These are phyloP conservation scores for Hiodon tergisus DNA, from an alignment of 2,113 vertebrate genomes.

Conservation along the genomic window DNA sequence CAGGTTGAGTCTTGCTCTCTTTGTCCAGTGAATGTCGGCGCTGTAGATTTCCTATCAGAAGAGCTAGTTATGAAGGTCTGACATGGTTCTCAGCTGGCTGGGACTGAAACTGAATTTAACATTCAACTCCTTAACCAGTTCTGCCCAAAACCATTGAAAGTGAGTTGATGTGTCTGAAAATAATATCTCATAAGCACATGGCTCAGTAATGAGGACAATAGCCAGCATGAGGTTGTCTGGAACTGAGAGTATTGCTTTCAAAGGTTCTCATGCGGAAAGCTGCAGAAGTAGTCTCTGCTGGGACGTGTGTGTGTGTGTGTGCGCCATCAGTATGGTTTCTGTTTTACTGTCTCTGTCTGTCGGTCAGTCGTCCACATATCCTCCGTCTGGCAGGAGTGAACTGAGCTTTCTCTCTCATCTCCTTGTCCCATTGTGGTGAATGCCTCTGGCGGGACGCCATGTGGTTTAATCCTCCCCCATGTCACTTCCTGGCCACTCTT, in stretches of 20 bases:
- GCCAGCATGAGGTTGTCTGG: background rate
- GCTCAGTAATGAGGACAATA: conserved; percentile 1
- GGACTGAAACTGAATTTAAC: background rate
- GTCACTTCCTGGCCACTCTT: background rate
- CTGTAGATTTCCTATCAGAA: too few species aligned
- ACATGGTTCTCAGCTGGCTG: too few species aligned
- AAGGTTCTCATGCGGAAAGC: background rate
- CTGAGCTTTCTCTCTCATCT: background rate
- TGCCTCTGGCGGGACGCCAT: background rate
- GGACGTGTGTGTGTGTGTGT: background rate
- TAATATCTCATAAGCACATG: background rate
- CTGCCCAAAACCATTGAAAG: background rate
- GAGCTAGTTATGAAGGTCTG: too few species aligned
- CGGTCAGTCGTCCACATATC: too few species aligned
- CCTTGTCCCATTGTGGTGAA: background rate
- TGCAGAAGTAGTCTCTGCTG: background rate
- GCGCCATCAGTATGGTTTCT: background rate
- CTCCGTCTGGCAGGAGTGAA: background rate
- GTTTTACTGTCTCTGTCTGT: too few species aligned
- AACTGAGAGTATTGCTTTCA: background rate
- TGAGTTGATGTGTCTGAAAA: too few species aligned
- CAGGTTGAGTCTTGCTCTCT: too few species aligned
- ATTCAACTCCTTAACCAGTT: background rate
- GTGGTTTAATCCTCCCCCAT: background rate
- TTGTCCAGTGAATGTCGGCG: too few species aligned